A percentile compares a stretch with the other conserved stretches of the same genome.
phyloP scores from a whole-genome alignment of 2,888 invertebrate genomes.

The Noctua janthe region DNA sequence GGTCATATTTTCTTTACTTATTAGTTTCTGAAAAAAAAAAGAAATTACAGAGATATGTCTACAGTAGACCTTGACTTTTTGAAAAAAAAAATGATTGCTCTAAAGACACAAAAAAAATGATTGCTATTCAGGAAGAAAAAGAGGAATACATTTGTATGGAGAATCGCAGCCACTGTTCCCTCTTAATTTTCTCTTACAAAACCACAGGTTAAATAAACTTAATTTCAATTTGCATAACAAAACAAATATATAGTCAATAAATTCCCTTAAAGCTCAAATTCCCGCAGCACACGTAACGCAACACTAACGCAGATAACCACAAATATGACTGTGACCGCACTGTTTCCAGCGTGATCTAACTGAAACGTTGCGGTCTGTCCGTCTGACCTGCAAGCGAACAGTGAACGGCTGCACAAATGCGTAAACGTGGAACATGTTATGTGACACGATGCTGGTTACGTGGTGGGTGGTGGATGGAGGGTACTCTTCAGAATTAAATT shows the following conservation, averaged over 20 bases:
- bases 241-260: slow-evolving; percentile 33
- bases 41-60: too few relatives aligned
- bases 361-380: slow-evolving; percentile 73
- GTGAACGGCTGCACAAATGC: slow-evolving; percentile 69
- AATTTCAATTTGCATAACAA: background rate
- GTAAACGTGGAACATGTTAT: slow-evolving; percentile 61
- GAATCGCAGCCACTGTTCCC: too few relatives aligned
- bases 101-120: too few relatives aligned
- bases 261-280: slow-evolving; percentile 17
- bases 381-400: slow-evolving; percentile 55
- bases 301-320: slow-evolving; percentile 55
- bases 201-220: background rate
- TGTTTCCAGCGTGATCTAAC: slow-evolving; percentile 67
- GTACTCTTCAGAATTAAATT: slow-evolving; percentile 41
- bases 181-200: too few relatives aligned
- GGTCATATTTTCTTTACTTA: too few relatives aligned
- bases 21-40: too few relatives aligned
- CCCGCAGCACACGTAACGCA: slow-evolving; percentile 12
- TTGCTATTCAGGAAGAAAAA: too few relatives aligned
- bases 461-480: background rate
- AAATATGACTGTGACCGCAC: slow-evolving; percentile 64
- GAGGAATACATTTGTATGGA: too few relatives aligned
- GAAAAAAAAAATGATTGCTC: too few relatives aligned
- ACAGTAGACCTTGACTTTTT: too few relatives aligned
- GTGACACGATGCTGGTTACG: slow-evolving; percentile 31